These are phyloP conservation scores for Lycophotia porphyrea DNA, from an alignment of 2,888 invertebrate genomes.

Conservation along the genomic window DNA sequence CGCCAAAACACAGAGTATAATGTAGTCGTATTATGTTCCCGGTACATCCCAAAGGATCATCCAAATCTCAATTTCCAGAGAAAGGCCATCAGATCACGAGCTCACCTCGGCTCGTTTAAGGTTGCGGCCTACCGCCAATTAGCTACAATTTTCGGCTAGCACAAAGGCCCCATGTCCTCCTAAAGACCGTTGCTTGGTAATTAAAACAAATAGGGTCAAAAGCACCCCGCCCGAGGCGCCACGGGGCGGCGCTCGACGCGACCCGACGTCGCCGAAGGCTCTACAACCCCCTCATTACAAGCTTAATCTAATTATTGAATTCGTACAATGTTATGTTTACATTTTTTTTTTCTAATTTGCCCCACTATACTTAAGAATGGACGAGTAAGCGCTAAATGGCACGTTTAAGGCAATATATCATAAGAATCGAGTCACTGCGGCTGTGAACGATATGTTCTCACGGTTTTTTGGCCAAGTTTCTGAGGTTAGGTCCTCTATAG, in stretches of 20 bases:
- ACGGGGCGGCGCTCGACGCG: constrained; percentile 83
- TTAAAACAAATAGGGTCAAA: constrained; percentile 90
- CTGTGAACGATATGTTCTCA: constrained; percentile 84
- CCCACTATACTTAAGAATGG: constrained; percentile 89
- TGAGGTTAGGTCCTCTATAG: constrained; percentile 72
- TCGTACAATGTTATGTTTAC: constrained; percentile 90
- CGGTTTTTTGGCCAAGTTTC: constrained; percentile 80
- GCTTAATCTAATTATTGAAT: constrained; percentile 90
- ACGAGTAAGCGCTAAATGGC: constrained; percentile 90
- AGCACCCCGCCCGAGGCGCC: constrained; percentile 88
- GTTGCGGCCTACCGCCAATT: constrained; percentile 84
- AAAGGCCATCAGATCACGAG: constrained; percentile 59
- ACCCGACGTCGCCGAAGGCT: constrained; percentile 85
- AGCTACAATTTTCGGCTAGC: constrained; percentile 86
- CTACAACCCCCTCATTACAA: constrained; percentile 87
- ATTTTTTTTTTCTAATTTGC: constrained; percentile 89
- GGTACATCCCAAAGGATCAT: constrained; percentile 36
- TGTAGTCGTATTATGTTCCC: constrained; percentile 14
- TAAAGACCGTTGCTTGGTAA: constrained; percentile 87
- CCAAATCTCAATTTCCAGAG: constrained; percentile 53
- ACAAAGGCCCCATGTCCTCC: constrained; percentile 86
- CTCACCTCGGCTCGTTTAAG: constrained; percentile 71
- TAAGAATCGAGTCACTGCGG: constrained; percentile 85
- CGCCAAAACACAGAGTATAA: constrained; percentile 34
- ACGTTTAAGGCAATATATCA: constrained; percentile 90